Percentiles rank a stretch among this genome's conserved stretches.
Conservation (phyloP, 1,140 invertebrate species). For the Zaprionus camerounensis region DNA sequence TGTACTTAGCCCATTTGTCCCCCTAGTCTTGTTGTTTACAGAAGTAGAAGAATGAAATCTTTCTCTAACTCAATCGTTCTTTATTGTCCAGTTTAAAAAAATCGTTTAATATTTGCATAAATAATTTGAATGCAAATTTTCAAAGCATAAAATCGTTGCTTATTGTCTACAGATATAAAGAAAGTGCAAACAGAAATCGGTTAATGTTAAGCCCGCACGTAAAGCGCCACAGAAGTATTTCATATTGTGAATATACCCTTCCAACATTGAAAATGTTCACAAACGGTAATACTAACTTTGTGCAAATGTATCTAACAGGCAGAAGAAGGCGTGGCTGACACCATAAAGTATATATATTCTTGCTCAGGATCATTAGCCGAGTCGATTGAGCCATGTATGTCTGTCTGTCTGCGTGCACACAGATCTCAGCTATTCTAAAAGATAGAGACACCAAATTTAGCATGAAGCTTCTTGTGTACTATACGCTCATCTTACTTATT, state of each 20-base stretch:
- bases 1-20: conserved; percentile 1
- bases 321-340: too few relatives aligned
- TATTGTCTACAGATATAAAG: conserved; percentile 14
- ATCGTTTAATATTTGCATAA: conserved; percentile 60
- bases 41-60: not conserved
- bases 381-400: too few relatives aligned
- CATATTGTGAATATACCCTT: conserved; percentile 38
- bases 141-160: conserved; percentile 5
- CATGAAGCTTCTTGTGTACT: too few relatives aligned
- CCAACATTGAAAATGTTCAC: conserved; percentile 18
- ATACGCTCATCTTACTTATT: too few relatives aligned
- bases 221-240: conserved; percentile 18
- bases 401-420: too few relatives aligned
- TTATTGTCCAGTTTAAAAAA: not conserved
- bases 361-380: too few relatives aligned
- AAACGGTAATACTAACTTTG: too few relatives aligned
- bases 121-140: conserved; percentile 61
- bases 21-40: conserved; percentile 26
- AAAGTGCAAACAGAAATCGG: conserved; percentile 43
- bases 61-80: conserved; percentile 17
- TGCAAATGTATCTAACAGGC: too few relatives aligned
- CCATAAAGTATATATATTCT: too few relatives aligned
- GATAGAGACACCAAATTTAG: too few relatives aligned
- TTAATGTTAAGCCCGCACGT: conserved; percentile 66
- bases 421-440: too few relatives aligned